Evolutionary conservation across 2,888 invertebrate species (phyloP).

Genomic region (Diaperis boleti): DNA sequence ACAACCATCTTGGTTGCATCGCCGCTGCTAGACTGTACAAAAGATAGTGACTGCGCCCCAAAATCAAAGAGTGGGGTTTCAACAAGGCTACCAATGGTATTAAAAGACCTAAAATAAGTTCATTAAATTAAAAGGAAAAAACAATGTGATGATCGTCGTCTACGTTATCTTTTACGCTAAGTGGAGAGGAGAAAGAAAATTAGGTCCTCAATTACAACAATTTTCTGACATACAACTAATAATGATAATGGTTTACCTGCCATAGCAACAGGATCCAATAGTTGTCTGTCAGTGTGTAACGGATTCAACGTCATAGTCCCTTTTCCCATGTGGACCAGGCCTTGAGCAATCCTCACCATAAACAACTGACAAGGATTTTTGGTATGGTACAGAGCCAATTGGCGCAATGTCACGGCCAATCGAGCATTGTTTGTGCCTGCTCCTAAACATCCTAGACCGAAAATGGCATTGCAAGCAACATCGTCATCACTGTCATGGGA

Average conservation of each 20-base stretch:
- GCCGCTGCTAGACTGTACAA: slow-evolving; percentile 94
- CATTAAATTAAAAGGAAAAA: no score
- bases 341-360: slow-evolving; percentile 97
- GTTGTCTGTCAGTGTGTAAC: slow-evolving; percentile 93
- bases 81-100: slow-evolving; percentile 58
- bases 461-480: slow-evolving; percentile 97
- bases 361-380: slow-evolving; percentile 97
- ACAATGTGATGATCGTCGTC: no score
- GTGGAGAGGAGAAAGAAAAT: no score
- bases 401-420: slow-evolving; percentile 96
- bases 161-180: no score
- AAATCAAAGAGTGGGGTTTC: slow-evolving; percentile 68
- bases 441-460: slow-evolving; percentile 96
- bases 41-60: slow-evolving; percentile 94
- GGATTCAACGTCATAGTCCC: slow-evolving; percentile 97
- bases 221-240: background rate
- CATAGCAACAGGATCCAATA: slow-evolving; percentile 93
- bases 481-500: slow-evolving; percentile 98
- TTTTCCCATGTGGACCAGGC: slow-evolving; percentile 97
- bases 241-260: slow-evolving; percentile 74
- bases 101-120: slow-evolving; percentile 55
- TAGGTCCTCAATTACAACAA: no score
- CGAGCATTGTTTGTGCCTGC: slow-evolving; percentile 90
- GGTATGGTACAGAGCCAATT: slow-evolving; percentile 95
- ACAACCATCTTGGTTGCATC: slow-evolving; percentile 98